phyloP scores from a whole-genome alignment of 2,888 invertebrate genomes.

The Pristionchus japonicus region DNA sequence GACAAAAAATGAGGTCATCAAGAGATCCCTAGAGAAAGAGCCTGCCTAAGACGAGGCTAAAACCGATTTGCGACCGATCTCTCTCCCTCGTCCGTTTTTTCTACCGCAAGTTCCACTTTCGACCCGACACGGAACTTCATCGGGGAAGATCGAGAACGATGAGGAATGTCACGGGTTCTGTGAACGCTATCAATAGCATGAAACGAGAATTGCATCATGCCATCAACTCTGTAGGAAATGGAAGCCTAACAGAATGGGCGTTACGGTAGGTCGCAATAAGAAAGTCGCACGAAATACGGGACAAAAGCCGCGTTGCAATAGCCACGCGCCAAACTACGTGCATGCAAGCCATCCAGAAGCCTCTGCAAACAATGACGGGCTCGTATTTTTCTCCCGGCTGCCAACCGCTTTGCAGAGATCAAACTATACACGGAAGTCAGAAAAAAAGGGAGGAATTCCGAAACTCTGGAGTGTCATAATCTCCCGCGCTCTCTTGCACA shows the following conservation, averaged over 20 bases:
- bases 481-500: too few relatives aligned
- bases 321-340: neutral
- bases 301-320: neutral
- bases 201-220: neutral
- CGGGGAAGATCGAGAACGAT: neutral
- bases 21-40: neutral
- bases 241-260: too few relatives aligned
- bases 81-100: neutral
- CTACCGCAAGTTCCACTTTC: neutral
- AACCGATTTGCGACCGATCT: neutral
- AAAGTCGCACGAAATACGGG: too few relatives aligned
- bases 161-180: neutral
- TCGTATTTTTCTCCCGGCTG: neutral
- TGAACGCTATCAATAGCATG: neutral
- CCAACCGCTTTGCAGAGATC: neutral
- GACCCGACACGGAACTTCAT: neutral
- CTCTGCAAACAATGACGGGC: neutral
- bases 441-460: neutral
- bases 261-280: neutral
- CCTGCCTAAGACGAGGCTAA: neutral
- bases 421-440: neutral
- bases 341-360: neutral
- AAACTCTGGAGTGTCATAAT: too few relatives aligned
- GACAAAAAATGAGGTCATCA: neutral
- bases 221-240: too few relatives aligned